Evolutionary conservation across 2,888 invertebrate genomes (phyloP).

Genomic region (Lepas anatifera): DNA sequence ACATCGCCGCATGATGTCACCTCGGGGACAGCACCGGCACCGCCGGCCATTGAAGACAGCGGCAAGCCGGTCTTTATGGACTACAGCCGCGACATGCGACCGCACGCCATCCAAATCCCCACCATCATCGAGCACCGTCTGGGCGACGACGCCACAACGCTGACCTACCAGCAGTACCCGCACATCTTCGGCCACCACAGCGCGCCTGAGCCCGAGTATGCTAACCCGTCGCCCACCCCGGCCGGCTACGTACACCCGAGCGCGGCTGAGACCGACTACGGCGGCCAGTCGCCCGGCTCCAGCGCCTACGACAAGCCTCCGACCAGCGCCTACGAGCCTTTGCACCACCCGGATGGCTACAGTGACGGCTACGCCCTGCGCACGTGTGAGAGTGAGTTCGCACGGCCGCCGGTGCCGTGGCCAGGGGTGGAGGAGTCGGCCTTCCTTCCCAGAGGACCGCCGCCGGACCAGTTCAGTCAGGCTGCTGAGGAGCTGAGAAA

Average conservation of each 20-base stretch:
- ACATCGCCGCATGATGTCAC: too few relatives aligned
- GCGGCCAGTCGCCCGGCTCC: background rate
- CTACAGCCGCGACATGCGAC: conserved; percentile 3
- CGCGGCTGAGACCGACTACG: background rate
- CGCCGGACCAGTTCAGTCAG: background rate
- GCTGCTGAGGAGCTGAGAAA: background rate
- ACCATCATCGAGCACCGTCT: conserved; percentile 10
- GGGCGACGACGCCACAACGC: background rate
- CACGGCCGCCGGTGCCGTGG: background rate
- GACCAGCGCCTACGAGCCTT: background rate
- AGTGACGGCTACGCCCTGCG: background rate
- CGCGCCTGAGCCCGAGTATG: background rate
- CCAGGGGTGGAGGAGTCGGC: background rate
- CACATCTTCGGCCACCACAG: conserved; percentile 9
- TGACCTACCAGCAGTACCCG: conserved; percentile 6
- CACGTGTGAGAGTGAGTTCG: background rate
- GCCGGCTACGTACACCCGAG: background rate
- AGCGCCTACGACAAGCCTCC: background rate
- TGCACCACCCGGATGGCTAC: background rate
- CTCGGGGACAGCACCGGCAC: background rate
- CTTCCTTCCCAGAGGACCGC: background rate
- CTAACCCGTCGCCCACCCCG: background rate
- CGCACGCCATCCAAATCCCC: conserved; percentile 3
- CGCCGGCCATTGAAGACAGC: background rate
- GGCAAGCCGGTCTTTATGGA: background rate